These are phyloP conservation scores for Phortica magna DNA, from an alignment of 2,888 invertebrate genomes.

Conservation along the genomic window DNA sequence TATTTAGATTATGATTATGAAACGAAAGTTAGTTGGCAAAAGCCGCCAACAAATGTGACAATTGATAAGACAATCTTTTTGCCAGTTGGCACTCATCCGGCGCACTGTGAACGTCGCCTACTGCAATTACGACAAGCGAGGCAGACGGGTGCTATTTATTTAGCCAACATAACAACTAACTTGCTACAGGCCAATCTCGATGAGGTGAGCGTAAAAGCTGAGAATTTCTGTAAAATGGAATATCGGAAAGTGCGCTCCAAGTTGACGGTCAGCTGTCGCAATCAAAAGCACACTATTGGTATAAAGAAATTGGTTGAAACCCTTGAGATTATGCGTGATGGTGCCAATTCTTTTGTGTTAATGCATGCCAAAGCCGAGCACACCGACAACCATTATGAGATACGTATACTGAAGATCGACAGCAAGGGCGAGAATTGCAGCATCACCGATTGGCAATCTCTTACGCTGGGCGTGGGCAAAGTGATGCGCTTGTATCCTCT, in stretches of 20 bases:
- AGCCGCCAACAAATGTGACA: conserved; percentile 35
- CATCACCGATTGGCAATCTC: conserved; percentile 69
- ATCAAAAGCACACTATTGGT: conserved; percentile 57
- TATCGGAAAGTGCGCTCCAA: conserved; percentile 58
- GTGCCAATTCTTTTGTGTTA: conserved; percentile 53
- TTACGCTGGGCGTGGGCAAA: conserved; percentile 62
- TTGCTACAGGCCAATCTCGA: conserved; percentile 32
- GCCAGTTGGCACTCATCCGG: conserved; percentile 37
- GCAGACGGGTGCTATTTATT: conserved; percentile 50
- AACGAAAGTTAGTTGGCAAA: conserved; percentile 52
- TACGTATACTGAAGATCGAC: conserved; percentile 67
- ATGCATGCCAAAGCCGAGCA: conserved; percentile 57
- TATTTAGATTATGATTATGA: conserved; percentile 66
- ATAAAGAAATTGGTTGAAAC: conserved; percentile 63
- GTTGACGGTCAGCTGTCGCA: conserved; percentile 59
- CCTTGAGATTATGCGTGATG: conserved; percentile 38
- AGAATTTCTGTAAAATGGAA: conserved; percentile 62
- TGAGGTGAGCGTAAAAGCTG: conserved; percentile 56
- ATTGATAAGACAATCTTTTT: conserved; percentile 46
- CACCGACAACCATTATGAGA: conserved; percentile 59
- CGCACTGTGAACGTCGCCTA: conserved; percentile 53
- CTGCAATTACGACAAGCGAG: conserved; percentile 55
- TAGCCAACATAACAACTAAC: conserved; percentile 55
- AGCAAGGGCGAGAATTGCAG: conserved; percentile 46
- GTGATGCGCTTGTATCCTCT: conserved; percentile 58